Evolutionary conservation across 2,113 vertebrate genomes (phyloP).

Genomic region (Sinosuthora webbiana): DNA sequence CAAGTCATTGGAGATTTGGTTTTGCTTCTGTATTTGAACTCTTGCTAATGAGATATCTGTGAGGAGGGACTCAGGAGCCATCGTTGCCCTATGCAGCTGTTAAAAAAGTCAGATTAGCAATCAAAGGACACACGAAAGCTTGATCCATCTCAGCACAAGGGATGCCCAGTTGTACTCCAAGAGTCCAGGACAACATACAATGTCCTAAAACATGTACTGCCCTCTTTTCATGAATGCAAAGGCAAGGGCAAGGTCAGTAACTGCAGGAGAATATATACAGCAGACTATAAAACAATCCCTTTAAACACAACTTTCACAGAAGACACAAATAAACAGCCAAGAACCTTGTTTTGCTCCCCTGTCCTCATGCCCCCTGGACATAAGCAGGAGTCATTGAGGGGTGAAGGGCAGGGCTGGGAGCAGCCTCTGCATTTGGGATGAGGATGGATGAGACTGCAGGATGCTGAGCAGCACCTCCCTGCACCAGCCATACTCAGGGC

Average conservation of each 20-base stretch:
- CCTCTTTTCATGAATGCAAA: conserved; percentile 54
- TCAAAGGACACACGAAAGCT: neutral
- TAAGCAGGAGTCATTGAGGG: neutral
- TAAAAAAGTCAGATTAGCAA: neutral
- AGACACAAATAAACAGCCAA: conserved; percentile 34
- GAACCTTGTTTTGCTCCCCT: conserved; percentile 1
- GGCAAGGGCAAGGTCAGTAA: conserved; percentile 31
- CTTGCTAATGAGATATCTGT: neutral
- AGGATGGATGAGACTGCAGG: neutral
- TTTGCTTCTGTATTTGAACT: conserved; percentile 39
- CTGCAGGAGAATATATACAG: conserved; percentile 47
- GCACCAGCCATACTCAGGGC: neutral
- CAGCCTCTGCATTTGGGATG: neutral
- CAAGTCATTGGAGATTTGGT: conserved; percentile 40
- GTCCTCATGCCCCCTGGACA: neutral
- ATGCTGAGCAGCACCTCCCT: neutral
- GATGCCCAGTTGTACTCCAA: neutral
- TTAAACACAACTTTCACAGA: conserved; percentile 1
- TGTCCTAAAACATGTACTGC: neutral
- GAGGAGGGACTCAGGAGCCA: conserved; percentile 3
- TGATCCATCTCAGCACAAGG: conserved; percentile 1
- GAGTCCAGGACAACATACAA: neutral
- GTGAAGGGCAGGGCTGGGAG: neutral
- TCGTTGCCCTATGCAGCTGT: neutral
- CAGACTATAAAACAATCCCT: conserved; percentile 30